A percentile compares a stretch with the other conserved stretches of the same genome.
phyloP scores from a whole-genome alignment of 2,888 invertebrate genomes.

The Dicyrtoma fusca region DNA sequence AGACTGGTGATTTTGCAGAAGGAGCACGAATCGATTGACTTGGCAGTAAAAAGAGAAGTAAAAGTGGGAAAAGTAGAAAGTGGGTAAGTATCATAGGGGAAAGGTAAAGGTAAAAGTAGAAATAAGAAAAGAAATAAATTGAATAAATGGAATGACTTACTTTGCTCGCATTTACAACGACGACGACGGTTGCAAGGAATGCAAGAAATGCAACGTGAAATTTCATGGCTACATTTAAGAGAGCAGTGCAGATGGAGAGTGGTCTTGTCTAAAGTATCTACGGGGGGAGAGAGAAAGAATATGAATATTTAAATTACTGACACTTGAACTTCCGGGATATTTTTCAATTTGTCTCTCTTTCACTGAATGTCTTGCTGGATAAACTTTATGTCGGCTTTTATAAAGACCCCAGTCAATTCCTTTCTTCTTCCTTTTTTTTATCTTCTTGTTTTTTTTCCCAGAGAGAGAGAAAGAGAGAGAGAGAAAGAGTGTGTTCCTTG shows the following conservation, averaged over 20 bases:
- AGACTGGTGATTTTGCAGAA: too few relatives aligned
- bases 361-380: too few relatives aligned
- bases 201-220: constrained; percentile 30
- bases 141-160: constrained; percentile 21
- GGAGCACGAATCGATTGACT: too few relatives aligned
- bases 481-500: too few relatives aligned
- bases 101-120: not conserved
- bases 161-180: constrained; percentile 31
- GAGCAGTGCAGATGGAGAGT: not conserved
- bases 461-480: too few relatives aligned
- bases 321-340: not conserved
- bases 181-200: constrained; percentile 26
- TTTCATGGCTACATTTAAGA: constrained; percentile 41
- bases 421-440: too few relatives aligned
- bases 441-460: too few relatives aligned
- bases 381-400: too few relatives aligned
- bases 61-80: too few relatives aligned
- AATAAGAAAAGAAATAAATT: not conserved
- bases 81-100: too few relatives aligned
- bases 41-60: too few relatives aligned
- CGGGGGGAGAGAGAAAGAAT: not conserved
- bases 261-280: not conserved
- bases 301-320: not conserved
- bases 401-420: too few relatives aligned
- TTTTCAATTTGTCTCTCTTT: not conserved